These are phyloP conservation scores for Ganaspis brasiliensis DNA, from an alignment of 2,888 invertebrate species.

Conservation along the genomic window DNA sequence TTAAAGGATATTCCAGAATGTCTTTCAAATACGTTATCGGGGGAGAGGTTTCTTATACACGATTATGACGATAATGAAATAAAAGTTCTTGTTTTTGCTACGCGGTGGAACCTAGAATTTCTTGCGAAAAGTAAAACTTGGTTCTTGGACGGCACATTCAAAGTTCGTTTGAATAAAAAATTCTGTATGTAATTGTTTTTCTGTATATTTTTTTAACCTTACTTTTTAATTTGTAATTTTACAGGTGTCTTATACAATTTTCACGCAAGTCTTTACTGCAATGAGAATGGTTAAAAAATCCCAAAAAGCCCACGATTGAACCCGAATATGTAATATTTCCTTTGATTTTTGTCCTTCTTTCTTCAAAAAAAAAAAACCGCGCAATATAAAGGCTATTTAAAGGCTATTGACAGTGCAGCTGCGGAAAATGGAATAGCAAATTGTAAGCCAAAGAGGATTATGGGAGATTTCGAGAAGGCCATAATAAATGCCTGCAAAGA, in stretches of 20 bases:
- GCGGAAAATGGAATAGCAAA: too few relatives aligned
- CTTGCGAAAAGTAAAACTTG: slow-evolving; percentile 3
- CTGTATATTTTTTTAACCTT: neutral
- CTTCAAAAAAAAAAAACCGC: slow-evolving; percentile 1
- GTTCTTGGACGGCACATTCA: slow-evolving; percentile 16
- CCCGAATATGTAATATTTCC: too few relatives aligned
- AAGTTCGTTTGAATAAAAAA: slow-evolving; percentile 16
- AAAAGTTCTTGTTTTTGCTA: slow-evolving; percentile 15
- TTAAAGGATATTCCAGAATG: neutral
- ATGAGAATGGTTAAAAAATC: neutral
- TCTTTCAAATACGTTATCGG: slow-evolving; percentile 12
- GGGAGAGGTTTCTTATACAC: slow-evolving; percentile 3
- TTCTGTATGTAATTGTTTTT: neutral
- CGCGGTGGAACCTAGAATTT: slow-evolving; percentile 14
- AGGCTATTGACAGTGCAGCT: neutral
- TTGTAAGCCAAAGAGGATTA: too few relatives aligned
- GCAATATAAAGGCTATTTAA: neutral
- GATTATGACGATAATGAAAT: slow-evolving; percentile 9
- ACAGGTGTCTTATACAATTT: neutral
- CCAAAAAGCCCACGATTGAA: neutral
- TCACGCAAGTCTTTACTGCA: neutral
- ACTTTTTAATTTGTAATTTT: neutral
- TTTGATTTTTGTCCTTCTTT: too few relatives aligned
- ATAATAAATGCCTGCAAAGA: too few relatives aligned
- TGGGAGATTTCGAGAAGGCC: too few relatives aligned